Evolutionary conservation across 2,888 invertebrate genomes (phyloP), one percentile per base, ranked within the genome.

Genomic region (Beris chalybata): DNA sequence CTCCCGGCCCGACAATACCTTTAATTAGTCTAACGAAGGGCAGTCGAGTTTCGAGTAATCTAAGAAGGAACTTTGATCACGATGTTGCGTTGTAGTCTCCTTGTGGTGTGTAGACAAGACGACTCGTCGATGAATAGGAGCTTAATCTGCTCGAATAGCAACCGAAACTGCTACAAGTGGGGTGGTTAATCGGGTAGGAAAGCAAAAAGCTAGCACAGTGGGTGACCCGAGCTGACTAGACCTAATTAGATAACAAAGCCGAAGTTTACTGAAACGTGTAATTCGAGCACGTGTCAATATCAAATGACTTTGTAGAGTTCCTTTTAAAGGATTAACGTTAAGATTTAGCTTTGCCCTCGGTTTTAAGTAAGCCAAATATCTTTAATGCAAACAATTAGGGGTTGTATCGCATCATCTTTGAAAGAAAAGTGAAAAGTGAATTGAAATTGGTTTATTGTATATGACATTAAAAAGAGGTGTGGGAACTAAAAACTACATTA

Each of bases 161-260:
- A 50, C 50, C 31, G 52, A 52, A n/a, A 22, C 61, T 61, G 38
- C 6, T 47, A 30, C 48, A n/a, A n/a, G 45, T 13, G 48, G 30
- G 48, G n/a, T 47, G 48, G 45, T 9, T 47, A 4, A 30, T 32
- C 32, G 29, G 15, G 45, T 2, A 52, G 22, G 59, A 38, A 38
- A 32, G 31, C 31, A 38, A 22, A 29, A 54, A 53, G 44, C 30
- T 54, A 31, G 13, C 64, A 32, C 64, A 53, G 64, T 64, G 45
- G 64, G 64, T 64, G 64, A 52, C 38, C 15, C 5, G 13, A 43
- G 45, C n/a, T 54, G 32, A 64, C 44, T 64, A 63, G 15, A 57
- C 59, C 59, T 69, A 67, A 69, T 69, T 69, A 66, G 59, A 31
- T 50, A 56, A 69, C 69, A 69, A 68, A 61, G 55, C 55, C 32